Percentiles rank a stretch among this genome's conserved stretches.
Evolutionary conservation across 2,888 invertebrate species (phyloP).

Genomic region (Melanostoma scalare): DNA sequence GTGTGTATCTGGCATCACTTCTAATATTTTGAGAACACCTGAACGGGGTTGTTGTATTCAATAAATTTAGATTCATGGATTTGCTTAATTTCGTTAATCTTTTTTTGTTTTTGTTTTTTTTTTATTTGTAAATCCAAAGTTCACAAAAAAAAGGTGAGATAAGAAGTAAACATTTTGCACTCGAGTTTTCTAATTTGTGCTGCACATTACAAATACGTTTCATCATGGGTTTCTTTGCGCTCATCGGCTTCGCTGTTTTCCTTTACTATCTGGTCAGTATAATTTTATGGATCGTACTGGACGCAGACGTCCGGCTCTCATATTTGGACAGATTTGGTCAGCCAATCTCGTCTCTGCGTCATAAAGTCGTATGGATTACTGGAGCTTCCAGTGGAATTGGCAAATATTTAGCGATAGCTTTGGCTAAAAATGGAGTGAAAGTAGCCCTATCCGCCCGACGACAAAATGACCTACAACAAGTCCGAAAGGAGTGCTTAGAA

Average conservation of each 20-base stretch:
- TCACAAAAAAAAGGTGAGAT: too few relatives aligned
- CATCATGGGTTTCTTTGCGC: slow-evolving; percentile 79
- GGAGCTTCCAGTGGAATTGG: slow-evolving; percentile 94
- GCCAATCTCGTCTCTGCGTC: slow-evolving; percentile 83
- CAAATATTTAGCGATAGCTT: slow-evolving; percentile 86
- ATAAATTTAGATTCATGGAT: too few relatives aligned
- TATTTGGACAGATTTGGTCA: slow-evolving; percentile 85
- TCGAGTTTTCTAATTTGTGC: too few relatives aligned
- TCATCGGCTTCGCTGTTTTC: slow-evolving; percentile 77
- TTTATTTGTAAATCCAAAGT: too few relatives aligned
- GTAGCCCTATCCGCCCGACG: slow-evolving; percentile 87
- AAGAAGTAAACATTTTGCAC: too few relatives aligned
- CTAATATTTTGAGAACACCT: too few relatives aligned
- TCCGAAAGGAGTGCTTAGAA: slow-evolving; percentile 85
- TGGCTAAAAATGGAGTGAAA: slow-evolving; percentile 87
- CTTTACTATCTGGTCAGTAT: slow-evolving; percentile 83
- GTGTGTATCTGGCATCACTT: too few relatives aligned
- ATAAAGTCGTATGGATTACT: slow-evolving; percentile 92
- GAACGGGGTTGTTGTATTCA: too few relatives aligned
- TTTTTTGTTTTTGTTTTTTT: too few relatives aligned
- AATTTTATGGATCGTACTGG: slow-evolving; percentile 83
- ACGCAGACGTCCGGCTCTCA: slow-evolving; percentile 85
- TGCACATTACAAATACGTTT: too few relatives aligned
- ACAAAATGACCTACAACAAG: slow-evolving; percentile 85
- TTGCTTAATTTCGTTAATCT: too few relatives aligned